Percentiles rank a stretch among this genome's conserved stretches.
These are phyloP conservation scores for Corvus hawaiiensis DNA, from an alignment of 2,113 vertebrate genomes.

Conservation along the genomic window DNA sequence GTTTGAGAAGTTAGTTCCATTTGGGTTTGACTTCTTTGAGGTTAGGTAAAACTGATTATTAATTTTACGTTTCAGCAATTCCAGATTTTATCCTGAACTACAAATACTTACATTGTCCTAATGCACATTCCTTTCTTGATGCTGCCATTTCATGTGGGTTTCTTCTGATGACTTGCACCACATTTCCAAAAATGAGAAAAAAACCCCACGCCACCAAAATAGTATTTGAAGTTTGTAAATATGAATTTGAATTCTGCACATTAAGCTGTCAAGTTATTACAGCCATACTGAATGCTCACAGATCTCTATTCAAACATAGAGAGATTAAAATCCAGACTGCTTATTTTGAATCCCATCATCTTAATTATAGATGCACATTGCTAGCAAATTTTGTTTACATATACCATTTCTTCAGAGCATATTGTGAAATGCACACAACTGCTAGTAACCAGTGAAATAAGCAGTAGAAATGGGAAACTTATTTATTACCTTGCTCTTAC, in stretches of 20 bases:
- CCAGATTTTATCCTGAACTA: neutral
- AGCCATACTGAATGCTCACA: neutral
- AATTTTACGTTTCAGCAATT: neutral
- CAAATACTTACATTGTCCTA: neutral
- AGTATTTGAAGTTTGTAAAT: neutral
- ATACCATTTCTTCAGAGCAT: neutral
- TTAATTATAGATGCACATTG: neutral
- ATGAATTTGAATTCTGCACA: neutral
- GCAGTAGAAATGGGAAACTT: neutral
- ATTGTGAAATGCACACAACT: neutral
- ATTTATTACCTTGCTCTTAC: neutral
- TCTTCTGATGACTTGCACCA: neutral
- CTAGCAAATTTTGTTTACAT: neutral
- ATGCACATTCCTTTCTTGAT: neutral
- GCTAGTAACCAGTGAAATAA: neutral
- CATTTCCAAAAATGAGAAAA: neutral
- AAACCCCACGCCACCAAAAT: neutral
- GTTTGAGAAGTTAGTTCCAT: neutral
- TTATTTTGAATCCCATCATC: neutral
- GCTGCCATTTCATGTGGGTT: accelerated
- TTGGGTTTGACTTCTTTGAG: neutral
- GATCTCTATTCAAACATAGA: neutral
- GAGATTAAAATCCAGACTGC: neutral
- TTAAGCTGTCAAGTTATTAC: neutral
- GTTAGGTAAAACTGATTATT: neutral